Conservation (phyloP, 1,140 invertebrate species). For the Nephila pilipes region DNA sequence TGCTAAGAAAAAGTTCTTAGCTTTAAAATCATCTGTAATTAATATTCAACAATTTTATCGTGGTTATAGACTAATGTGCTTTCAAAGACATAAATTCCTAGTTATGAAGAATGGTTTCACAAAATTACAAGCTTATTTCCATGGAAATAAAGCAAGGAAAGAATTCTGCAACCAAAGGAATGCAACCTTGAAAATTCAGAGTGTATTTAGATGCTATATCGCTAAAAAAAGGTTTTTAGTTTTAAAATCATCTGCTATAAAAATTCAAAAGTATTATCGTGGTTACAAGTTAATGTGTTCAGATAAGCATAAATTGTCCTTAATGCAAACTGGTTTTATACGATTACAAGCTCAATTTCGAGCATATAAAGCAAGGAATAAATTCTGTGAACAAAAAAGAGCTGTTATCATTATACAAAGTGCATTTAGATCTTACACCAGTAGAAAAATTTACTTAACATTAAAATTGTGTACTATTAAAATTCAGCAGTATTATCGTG, state of each 20-base stretch:
- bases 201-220: not conserved
- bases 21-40: not conserved
- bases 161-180: not conserved
- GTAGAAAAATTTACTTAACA: not conserved
- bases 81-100: not conserved
- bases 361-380: not conserved
- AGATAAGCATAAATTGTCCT: not conserved
- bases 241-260: constrained; percentile 18
- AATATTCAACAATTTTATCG: not conserved
- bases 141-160: not conserved
- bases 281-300: not conserved
- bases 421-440: constrained; percentile 4
- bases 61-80: not conserved
- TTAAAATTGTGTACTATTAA: not conserved
- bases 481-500: constrained; percentile 7
- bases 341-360: not conserved
- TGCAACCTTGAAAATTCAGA: not conserved
- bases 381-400: not conserved
- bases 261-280: constrained; percentile 25
- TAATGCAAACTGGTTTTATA: not conserved
- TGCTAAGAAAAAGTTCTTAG: not conserved
- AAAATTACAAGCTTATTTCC: not conserved
- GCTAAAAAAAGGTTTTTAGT: not conserved
- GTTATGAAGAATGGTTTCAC: not conserved
- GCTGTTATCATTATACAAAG: not conserved